These are phyloP conservation scores for Phaetusa simplex DNA, from an alignment of 2,113 vertebrate genomes.

Conservation along the genomic window DNA sequence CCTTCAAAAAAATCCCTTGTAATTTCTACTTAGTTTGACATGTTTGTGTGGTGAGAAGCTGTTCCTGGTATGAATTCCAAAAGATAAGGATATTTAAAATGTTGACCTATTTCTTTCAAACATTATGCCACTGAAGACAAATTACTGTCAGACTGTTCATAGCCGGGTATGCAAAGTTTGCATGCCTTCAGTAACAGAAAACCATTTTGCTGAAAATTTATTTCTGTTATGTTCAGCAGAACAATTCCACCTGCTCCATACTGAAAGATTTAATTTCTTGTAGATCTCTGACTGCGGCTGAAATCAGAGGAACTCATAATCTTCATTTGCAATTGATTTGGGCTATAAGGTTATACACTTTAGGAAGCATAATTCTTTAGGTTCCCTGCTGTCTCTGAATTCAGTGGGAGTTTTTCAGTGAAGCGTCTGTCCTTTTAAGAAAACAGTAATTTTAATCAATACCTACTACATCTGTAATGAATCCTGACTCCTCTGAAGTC, in stretches of 20 bases:
- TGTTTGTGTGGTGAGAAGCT: neutral
- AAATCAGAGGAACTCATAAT: neutral
- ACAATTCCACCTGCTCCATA: neutral
- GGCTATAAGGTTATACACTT: neutral
- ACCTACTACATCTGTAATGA: neutral
- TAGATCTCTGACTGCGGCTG: neutral
- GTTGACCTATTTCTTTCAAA: conserved; percentile 12
- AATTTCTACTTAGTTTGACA: neutral
- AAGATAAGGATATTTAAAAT: conserved; percentile 9
- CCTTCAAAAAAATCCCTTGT: neutral
- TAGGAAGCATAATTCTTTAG: neutral
- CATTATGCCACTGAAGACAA: neutral
- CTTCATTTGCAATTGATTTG: neutral
- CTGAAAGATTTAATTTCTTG: neutral
- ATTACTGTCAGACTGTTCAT: neutral
- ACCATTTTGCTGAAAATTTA: neutral
- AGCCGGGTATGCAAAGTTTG: neutral
- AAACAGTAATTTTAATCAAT: neutral
- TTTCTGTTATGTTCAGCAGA: neutral
- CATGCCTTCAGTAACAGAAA: neutral
- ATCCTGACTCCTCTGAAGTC: neutral
- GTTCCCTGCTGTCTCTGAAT: neutral
- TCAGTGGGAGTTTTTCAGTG: neutral
- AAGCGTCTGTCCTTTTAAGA: neutral
- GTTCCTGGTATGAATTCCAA: neutral